phyloP scores from a whole-genome alignment of 2,888 invertebrate species.

The Habroteleia sp. region DNA sequence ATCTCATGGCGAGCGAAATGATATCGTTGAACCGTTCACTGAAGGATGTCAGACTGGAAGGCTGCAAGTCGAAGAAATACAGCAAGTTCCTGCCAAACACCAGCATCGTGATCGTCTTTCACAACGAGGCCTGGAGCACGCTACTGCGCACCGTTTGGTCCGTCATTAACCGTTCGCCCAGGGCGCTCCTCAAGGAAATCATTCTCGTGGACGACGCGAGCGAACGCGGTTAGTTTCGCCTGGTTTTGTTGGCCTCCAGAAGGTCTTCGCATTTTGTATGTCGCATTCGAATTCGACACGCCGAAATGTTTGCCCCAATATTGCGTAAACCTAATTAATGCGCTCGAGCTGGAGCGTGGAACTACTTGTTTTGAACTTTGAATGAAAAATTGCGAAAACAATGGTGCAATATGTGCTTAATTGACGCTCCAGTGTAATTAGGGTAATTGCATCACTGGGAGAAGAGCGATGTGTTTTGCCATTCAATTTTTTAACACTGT shows the following conservation, averaged over 20 bases:
- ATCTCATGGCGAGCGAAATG: slow-evolving; percentile 98
- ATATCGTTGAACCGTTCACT: slow-evolving; percentile 97
- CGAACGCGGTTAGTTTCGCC: slow-evolving; percentile 89
- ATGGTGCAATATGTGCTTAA: slow-evolving; percentile 23
- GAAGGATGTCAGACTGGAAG: slow-evolving; percentile 95
- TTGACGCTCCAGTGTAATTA: slow-evolving; percentile 20
- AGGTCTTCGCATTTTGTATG: background rate
- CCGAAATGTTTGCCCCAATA: slow-evolving; percentile 10
- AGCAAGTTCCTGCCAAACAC: slow-evolving; percentile 92
- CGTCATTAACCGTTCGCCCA: slow-evolving; percentile 96
- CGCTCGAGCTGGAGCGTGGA: background rate
- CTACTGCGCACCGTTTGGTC: slow-evolving; percentile 97
- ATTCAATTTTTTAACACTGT: no score
- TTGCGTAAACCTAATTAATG: slow-evolving; percentile 6
- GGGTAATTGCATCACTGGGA: slow-evolving; percentile 28
- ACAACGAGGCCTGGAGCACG: slow-evolving; percentile 99
- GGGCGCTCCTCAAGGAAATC: slow-evolving; percentile 93
- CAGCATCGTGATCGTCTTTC: slow-evolving; percentile 98
- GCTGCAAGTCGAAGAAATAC: slow-evolving; percentile 91
- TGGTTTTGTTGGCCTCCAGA: background rate
- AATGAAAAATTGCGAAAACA: slow-evolving; percentile 27
- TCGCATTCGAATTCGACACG: background rate
- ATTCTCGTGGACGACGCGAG: slow-evolving; percentile 99
- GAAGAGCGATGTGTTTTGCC: no score
- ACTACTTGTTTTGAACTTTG: slow-evolving; percentile 8